These are phyloP conservation scores for Cydia splendana DNA, from an alignment of 1,140 invertebrate species.

Conservation along the genomic window DNA sequence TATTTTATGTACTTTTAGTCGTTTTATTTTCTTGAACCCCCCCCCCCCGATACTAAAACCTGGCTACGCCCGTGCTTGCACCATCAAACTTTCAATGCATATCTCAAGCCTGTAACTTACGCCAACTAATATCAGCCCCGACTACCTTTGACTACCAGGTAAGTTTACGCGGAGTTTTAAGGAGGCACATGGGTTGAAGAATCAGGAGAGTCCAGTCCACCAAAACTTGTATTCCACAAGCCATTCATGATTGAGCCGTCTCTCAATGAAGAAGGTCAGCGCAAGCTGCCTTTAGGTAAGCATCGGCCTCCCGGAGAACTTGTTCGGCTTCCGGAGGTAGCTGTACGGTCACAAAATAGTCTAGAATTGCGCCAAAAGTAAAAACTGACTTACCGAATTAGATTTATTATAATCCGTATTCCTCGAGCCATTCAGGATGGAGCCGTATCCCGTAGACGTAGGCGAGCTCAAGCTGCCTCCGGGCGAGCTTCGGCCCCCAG, in stretches of 20 bases:
- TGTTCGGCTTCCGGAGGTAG: slow-evolving; percentile 69
- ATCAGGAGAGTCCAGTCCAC: too few relatives aligned
- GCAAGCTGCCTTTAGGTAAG: slow-evolving; percentile 73
- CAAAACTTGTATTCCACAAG: slow-evolving; percentile 77
- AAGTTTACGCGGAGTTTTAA: too few relatives aligned
- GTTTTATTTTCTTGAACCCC: too few relatives aligned
- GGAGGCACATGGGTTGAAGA: too few relatives aligned
- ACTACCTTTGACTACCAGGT: too few relatives aligned
- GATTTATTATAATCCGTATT: slow-evolving; percentile 78
- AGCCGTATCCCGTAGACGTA: slow-evolving; percentile 86
- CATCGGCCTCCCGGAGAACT: slow-evolving; percentile 73
- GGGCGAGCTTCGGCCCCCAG: slow-evolving; percentile 76
- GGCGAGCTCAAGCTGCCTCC: slow-evolving; percentile 76
- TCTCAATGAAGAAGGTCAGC: slow-evolving; percentile 82
- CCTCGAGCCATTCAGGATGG: slow-evolving; percentile 82
- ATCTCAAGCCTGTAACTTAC: too few relatives aligned
- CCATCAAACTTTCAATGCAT: too few relatives aligned
- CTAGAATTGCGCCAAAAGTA: not conserved
- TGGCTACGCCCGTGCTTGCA: too few relatives aligned
- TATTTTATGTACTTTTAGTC: too few relatives aligned
- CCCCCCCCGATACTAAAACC: too few relatives aligned
- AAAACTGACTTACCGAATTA: slow-evolving; percentile 79
- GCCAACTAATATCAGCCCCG: too few relatives aligned
- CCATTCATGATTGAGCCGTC: slow-evolving; percentile 87
- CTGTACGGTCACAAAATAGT: slow-evolving; percentile 63